These are phyloP conservation scores for Montipora foliosa DNA, from an alignment of 64 coral and sea anemone genomes.

Conservation along the genomic window DNA sequence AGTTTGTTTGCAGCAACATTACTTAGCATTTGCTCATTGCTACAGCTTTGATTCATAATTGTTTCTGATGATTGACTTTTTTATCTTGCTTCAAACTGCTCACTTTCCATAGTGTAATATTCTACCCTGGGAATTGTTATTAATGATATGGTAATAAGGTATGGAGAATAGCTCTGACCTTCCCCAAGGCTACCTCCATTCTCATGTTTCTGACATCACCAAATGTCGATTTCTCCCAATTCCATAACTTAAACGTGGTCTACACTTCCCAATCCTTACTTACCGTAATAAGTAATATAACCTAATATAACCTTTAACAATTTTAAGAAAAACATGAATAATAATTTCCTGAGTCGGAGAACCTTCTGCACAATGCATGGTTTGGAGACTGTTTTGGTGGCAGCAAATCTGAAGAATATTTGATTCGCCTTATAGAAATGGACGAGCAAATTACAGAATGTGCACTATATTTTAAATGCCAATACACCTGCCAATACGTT, in stretches of 20 bases:
- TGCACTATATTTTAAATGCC: neutral
- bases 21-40: too few relatives aligned
- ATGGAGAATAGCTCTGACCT: too few relatives aligned
- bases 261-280: conserved; percentile 1
- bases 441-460: neutral
- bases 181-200: neutral
- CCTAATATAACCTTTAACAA: too few relatives aligned
- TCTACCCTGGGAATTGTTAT: too few relatives aligned
- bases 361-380: neutral
- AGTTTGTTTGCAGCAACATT: too few relatives aligned
- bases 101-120: too few relatives aligned
- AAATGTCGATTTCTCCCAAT: neutral
- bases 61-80: too few relatives aligned
- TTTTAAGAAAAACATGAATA: neutral
- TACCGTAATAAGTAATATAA: neutral
- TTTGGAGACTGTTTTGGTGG: neutral
- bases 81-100: too few relatives aligned
- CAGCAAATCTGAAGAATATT: neutral
- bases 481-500: neutral
- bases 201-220: neutral
- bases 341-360: neutral
- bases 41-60: too few relatives aligned
- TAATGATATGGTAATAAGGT: neutral
- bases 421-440: neutral
- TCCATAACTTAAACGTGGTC: too few relatives aligned